Evolutionary conservation across 2,113 vertebrate genomes (phyloP), one percentile per base, ranked within the genome.

Genomic region (Pholis gunnellus): DNA sequence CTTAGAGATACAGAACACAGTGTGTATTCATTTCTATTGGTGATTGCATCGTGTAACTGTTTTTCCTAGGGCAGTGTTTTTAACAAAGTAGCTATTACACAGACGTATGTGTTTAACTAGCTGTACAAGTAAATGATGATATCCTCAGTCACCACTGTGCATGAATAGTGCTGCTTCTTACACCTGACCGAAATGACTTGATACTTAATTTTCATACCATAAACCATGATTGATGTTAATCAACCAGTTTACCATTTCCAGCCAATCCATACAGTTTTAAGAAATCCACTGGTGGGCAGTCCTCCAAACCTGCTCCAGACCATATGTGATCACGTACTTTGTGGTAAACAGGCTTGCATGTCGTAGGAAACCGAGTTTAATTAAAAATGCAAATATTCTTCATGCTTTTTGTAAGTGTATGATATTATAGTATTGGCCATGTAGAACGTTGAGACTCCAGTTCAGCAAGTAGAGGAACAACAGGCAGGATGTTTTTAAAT

Each of bases 81-180:
- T 54, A 71, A 76, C 59, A 74, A 63, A 61, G 82, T 83, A 88
- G 82, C 84, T 78, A 11, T 85, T 70, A 34, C 20, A 74, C 36
- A n/a, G 17, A 57, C 36, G 3, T 52, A 64, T 82, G 70, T 66
- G 66, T 69, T 87, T 6, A 52, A 75, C 44, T 48, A 46, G 57
- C 71, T 83, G 61, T 59, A 52, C 71, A 68, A 54, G 38, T 74
- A 20, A n/a, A 57, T 34, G 6, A 56, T 71, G 25, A 61, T 64
- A 61, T 18, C 18, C 38, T 63, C 63, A 44, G 34, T 73, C 60
- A n/a, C 61, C 66, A 78, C 69, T 85, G 64, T 89, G 75, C 64
- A 68, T 60, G 27, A 61, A 27, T 42, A 74, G 25, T 70, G 81
- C 79, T 80, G 72, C 86, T 83, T 38, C 34, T 72, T 5, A 48